These are phyloP conservation scores for Phacellophora camtschatica DNA, from an alignment of 30 jellyfish, hydroid and myxozoan species.

Conservation along the genomic window DNA sequence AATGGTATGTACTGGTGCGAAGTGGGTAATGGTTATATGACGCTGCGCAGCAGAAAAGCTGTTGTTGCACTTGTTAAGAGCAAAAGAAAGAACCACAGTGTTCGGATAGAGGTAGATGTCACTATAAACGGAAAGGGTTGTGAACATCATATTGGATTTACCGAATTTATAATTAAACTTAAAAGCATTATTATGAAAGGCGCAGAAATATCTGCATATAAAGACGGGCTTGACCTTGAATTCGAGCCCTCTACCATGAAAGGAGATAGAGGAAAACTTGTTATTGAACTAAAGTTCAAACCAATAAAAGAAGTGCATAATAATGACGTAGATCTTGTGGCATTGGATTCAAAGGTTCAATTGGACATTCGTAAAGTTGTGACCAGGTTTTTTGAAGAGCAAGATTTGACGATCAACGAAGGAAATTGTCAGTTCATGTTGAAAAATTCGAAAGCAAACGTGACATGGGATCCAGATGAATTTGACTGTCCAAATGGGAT, in stretches of 20 bases:
- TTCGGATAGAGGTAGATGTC: slow-evolving; percentile 20
- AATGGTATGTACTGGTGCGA: slow-evolving; percentile 94
- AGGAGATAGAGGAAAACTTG: not conserved
- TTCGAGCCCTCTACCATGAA: not conserved
- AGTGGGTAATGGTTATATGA: slow-evolving; percentile 62
- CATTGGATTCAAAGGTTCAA: slow-evolving; percentile 40
- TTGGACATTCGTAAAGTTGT: slow-evolving; percentile 25
- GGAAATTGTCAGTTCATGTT: slow-evolving; percentile 1
- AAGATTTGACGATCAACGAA: not conserved
- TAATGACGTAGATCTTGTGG: slow-evolving; percentile 39
- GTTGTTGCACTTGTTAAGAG: slow-evolving; percentile 60
- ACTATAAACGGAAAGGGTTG: slow-evolving; percentile 21
- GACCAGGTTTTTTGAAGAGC: slow-evolving; percentile 4
- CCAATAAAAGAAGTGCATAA: not conserved
- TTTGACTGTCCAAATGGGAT: slow-evolving; percentile 75
- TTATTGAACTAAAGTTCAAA: not conserved
- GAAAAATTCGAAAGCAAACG: not conserved
- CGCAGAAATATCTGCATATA: not conserved
- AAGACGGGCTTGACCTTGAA: not conserved
- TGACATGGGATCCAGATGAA: slow-evolving; percentile 48
- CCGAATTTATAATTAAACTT: not conserved
- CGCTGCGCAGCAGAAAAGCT: slow-evolving; percentile 75
- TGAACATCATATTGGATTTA: not conserved
- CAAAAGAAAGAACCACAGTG: slow-evolving; percentile 41
- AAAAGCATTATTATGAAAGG: slow-evolving; percentile 3